A percentile compares a stretch with the other conserved stretches of the same genome.
phyloP scores from a whole-genome alignment of 2,113 vertebrate species.

The Chunga burmeisteri region DNA sequence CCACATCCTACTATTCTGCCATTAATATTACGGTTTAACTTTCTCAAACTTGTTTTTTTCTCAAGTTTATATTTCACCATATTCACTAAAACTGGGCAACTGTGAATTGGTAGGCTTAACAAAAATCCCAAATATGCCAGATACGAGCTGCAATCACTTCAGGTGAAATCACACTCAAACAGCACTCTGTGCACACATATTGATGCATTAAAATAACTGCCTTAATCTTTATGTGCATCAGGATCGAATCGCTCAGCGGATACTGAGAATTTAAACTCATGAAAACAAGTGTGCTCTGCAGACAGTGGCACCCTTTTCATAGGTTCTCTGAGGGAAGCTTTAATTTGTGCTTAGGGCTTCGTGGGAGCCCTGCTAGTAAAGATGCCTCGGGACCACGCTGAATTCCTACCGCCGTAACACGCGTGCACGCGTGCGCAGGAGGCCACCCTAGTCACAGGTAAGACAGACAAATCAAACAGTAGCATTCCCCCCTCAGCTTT shows the following conservation, averaged over 20 bases:
- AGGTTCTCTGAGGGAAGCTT: not conserved
- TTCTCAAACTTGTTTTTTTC: not conserved
- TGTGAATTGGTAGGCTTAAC: not conserved
- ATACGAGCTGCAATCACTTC: not conserved
- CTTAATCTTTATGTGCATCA: not conserved
- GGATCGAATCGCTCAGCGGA: not conserved
- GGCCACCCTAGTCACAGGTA: conserved; percentile 1
- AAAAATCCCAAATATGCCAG: not conserved
- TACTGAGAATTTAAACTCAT: not conserved
- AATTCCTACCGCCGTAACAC: not conserved
- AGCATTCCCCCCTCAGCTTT: conserved; percentile 31
- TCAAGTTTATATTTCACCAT: not conserved
- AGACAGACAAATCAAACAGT: conserved; percentile 56
- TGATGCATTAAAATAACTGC: not conserved
- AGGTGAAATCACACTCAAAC: not conserved
- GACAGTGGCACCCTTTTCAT: not conserved
- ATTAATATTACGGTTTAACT: not conserved
- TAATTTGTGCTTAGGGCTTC: not conserved
- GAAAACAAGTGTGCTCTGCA: not conserved
- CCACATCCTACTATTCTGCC: not conserved
- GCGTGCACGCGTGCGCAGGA: not conserved
- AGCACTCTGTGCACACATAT: not conserved
- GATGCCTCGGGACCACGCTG: not conserved
- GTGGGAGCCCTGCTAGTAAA: not conserved
- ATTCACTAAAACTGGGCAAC: not conserved